phyloP scores from a whole-genome alignment of 2,113 vertebrate species.

The Cryptotis parvus region DNA sequence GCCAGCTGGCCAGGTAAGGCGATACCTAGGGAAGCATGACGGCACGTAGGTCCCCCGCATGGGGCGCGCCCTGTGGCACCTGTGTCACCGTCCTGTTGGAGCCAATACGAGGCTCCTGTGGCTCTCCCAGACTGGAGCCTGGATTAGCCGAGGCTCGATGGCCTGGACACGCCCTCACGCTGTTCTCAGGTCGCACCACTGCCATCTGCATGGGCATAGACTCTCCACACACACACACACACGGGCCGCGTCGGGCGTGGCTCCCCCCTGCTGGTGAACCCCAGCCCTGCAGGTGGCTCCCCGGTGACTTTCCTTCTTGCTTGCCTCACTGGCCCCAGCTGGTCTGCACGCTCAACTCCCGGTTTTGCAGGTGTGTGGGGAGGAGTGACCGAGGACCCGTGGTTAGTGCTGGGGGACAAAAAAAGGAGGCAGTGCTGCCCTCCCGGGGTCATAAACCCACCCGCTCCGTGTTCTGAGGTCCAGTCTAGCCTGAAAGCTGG shows the following conservation, averaged over 20 bases:
- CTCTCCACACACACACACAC: no score
- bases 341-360: no score
- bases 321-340: slow-evolving; percentile 18
- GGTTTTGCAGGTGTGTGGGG: slow-evolving; percentile 4
- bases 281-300: background rate
- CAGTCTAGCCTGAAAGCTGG: background rate
- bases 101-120: background rate
- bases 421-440: background rate
- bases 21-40: background rate
- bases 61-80: slow-evolving; percentile 34
- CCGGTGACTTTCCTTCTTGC: slow-evolving; percentile 23
- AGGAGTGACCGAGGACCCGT: background rate
- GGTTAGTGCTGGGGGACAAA: background rate
- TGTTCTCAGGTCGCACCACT: background rate
- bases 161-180: background rate
- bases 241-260: no score
- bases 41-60: background rate
- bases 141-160: no score
- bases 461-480: background rate
- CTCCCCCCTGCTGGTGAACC: background rate
- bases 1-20: slow-evolving; percentile 9
- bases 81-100: slow-evolving; percentile 31
- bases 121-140: background rate
- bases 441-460: background rate
- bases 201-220: background rate